Evolutionary conservation across 1,140 invertebrate species (phyloP).

Genomic region (Aplysia californica): DNA sequence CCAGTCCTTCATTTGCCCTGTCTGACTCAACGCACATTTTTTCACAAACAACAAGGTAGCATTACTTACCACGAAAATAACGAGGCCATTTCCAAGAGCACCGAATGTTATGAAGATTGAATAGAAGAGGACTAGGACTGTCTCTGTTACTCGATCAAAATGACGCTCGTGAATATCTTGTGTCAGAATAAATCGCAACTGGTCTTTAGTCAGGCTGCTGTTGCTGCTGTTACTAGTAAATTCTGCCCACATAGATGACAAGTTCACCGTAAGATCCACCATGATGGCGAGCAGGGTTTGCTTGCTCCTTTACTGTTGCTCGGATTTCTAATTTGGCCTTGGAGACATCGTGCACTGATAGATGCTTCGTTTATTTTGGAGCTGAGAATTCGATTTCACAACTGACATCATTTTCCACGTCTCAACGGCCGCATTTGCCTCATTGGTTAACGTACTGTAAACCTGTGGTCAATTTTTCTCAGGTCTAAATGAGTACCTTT

Average conservation of each 20-base stretch:
- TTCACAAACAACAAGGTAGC: neutral
- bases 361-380: neutral
- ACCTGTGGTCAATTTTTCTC: no score
- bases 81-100: slow-evolving; percentile 81
- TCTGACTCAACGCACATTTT: neutral
- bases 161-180: slow-evolving; percentile 16
- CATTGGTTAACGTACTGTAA: no score
- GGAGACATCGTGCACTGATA: neutral
- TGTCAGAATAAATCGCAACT: slow-evolving; percentile 21
- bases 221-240: no score
- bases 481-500: no score
- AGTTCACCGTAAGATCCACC: neutral
- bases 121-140: slow-evolving; percentile 76
- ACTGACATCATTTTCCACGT: no score
- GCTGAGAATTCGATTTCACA: no score
- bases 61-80: slow-evolving; percentile 75
- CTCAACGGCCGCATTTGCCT: no score
- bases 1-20: neutral
- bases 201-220: neutral
- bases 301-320: neutral
- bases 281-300: neutral
- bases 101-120: slow-evolving; percentile 81
- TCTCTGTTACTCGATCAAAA: slow-evolving; percentile 47
- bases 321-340: neutral
- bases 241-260: neutral